These are phyloP conservation scores for Lepidocolaptes lacrymiger DNA, from an alignment of 2,797 vertebrate genomes.

Conservation along the genomic window DNA sequence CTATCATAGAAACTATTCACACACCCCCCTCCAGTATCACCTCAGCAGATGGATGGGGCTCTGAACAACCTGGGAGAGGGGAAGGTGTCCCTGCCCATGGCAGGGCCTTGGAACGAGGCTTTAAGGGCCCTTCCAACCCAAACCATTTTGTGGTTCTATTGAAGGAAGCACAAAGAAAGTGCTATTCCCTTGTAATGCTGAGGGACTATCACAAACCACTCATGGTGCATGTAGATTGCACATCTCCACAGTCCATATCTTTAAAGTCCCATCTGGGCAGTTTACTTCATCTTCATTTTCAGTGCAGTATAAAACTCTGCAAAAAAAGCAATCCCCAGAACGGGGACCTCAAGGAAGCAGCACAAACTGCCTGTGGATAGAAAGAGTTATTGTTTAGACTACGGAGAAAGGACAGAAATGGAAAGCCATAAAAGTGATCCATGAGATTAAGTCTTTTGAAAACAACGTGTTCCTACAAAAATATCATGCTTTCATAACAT, in stretches of 20 bases:
- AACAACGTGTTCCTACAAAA: background rate
- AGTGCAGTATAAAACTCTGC: background rate
- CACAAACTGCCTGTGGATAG: background rate
- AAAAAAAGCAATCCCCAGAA: slow-evolving; percentile 24
- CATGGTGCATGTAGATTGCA: accelerated
- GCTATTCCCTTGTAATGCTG: background rate
- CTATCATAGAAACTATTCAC: background rate
- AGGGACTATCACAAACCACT: background rate
- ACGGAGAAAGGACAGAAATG: background rate
- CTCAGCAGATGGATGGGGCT: background rate
- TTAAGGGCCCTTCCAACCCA: background rate
- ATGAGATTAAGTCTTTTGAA: slow-evolving; percentile 3
- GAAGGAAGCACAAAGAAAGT: background rate
- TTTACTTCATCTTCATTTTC: slow-evolving; percentile 46
- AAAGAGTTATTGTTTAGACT: background rate
- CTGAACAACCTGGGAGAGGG: background rate
- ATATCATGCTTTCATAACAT: background rate
- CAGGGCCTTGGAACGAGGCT: background rate
- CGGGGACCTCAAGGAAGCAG: background rate
- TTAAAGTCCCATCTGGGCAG: slow-evolving; percentile 19
- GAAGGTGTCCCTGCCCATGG: background rate
- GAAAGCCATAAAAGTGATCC: slow-evolving; percentile 7
- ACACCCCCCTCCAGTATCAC: background rate
- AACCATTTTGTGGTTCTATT: background rate
- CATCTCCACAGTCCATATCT: background rate